These are phyloP conservation scores for Elaeidobius kamerunicus DNA, from an alignment of 2,888 invertebrate species.

Conservation along the genomic window DNA sequence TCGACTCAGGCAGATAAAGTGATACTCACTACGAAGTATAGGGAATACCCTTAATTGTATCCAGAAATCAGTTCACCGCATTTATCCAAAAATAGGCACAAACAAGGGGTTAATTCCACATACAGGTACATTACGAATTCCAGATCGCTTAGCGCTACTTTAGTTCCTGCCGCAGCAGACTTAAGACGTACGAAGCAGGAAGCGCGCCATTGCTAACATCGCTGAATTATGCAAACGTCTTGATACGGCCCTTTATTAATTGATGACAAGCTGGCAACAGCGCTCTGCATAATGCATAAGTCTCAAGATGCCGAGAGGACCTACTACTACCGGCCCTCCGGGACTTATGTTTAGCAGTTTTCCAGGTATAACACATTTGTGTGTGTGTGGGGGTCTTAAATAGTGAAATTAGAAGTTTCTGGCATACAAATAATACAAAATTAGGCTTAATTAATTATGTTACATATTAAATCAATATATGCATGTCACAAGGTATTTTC, in stretches of 20 bases:
- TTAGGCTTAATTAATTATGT: no score
- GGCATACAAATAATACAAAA: no score
- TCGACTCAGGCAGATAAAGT: no score
- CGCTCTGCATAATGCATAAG: slow-evolving; percentile 48
- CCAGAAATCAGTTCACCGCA: no score
- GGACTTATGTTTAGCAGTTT: slow-evolving; percentile 35
- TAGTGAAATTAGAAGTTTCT: no score
- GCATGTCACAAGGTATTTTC: slow-evolving; percentile 16
- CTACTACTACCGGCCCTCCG: slow-evolving; percentile 42
- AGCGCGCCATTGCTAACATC: slow-evolving; percentile 18
- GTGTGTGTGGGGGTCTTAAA: no score
- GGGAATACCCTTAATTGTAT: no score
- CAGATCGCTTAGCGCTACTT: slow-evolving; percentile 24
- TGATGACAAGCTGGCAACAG: slow-evolving; percentile 50
- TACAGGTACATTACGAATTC: slow-evolving; percentile 17
- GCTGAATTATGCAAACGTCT: slow-evolving; percentile 44
- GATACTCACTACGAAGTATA: no score
- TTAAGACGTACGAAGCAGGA: slow-evolving; percentile 23
- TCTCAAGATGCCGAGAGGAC: slow-evolving; percentile 35
- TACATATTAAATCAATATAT: no score
- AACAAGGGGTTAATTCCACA: slow-evolving; percentile 1
- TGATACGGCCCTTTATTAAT: slow-evolving; percentile 54
- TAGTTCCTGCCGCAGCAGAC: slow-evolving; percentile 25
- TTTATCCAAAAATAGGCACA: not conserved
- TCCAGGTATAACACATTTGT: no score